A percentile compares a stretch with the other conserved stretches of the same genome.
These are phyloP conservation scores for Drosophila diplacantha DNA, from an alignment of 2,888 invertebrate species.

Conservation along the genomic window DNA sequence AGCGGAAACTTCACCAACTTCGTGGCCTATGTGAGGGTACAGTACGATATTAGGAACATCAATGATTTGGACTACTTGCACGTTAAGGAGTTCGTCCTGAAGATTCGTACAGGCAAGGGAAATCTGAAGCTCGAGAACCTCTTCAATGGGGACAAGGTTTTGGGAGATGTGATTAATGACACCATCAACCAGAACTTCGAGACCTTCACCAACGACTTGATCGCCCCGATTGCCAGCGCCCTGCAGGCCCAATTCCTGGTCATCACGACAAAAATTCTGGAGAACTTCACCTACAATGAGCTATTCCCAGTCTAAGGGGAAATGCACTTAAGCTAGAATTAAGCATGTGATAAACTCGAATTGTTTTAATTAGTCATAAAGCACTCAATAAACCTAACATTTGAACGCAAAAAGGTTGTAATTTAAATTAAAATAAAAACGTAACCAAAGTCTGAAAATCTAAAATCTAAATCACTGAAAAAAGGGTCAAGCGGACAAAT, in stretches of 20 bases:
- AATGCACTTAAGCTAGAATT: constrained; percentile 12
- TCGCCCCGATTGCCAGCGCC: constrained; percentile 83
- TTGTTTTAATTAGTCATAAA: constrained; percentile 56
- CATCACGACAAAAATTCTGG: constrained; percentile 81
- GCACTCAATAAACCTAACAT: constrained; percentile 29
- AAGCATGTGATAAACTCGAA: constrained; percentile 58
- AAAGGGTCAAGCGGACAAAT: neutral
- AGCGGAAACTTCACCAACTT: constrained; percentile 85
- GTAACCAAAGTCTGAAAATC: neutral
- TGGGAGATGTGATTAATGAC: constrained; percentile 85
- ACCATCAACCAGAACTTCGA: constrained; percentile 82
- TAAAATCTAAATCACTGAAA: neutral
- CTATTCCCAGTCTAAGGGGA: constrained; percentile 78
- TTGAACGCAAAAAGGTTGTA: neutral
- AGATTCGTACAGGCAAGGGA: constrained; percentile 84
- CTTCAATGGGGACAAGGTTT: constrained; percentile 84
- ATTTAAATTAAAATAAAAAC: neutral
- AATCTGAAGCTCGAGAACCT: constrained; percentile 84
- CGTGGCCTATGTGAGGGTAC: constrained; percentile 80
- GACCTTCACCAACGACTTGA: constrained; percentile 83
- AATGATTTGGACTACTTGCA: constrained; percentile 81
- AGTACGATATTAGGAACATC: constrained; percentile 80
- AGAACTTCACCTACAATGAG: constrained; percentile 80
- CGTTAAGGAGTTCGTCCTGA: constrained; percentile 82
- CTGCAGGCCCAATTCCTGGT: constrained; percentile 80